phyloP scores from a whole-genome alignment of 2,797 vertebrate species.

The Phrynocephalus vlangalii region DNA sequence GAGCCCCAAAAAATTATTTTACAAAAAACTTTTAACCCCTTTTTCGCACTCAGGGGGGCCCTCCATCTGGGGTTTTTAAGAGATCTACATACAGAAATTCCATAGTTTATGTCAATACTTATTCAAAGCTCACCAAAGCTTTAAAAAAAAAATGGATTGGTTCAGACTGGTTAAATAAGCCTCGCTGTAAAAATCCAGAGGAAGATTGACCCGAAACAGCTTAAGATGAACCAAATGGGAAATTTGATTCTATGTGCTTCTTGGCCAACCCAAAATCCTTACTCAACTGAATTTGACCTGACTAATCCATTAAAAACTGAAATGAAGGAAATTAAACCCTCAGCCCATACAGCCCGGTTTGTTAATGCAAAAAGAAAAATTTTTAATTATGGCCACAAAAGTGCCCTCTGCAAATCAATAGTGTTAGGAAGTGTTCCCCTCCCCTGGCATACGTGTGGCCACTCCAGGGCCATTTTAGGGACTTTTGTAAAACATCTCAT shows the following conservation, averaged over 20 bases:
- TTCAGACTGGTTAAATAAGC: conserved; percentile 69
- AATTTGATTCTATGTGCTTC: conserved; percentile 65
- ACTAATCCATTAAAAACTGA: conserved; percentile 5
- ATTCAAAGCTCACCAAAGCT: conserved; percentile 25
- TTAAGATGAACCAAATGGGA: conserved; percentile 64
- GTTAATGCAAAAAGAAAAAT: not conserved
- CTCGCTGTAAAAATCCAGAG: conserved; percentile 55
- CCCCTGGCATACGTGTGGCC: conserved; percentile 34
- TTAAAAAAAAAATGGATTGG: conserved; percentile 68
- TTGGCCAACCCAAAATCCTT: conserved; percentile 62
- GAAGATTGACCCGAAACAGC: conserved; percentile 55
- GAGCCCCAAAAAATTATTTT: conserved; percentile 71
- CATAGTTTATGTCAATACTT: conserved; percentile 63
- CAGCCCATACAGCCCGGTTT: not conserved
- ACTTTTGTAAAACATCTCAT: conserved; percentile 38
- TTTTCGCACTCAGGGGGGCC: conserved; percentile 69
- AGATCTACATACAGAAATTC: conserved; percentile 67
- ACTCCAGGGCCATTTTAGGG: conserved; percentile 10
- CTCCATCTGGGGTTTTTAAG: conserved; percentile 69
- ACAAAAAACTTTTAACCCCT: conserved; percentile 75
- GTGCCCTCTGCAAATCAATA: conserved; percentile 41
- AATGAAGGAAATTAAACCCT: not conserved
- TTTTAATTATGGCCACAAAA: conserved; percentile 8
- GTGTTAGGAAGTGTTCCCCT: conserved; percentile 9
- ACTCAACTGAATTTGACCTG: conserved; percentile 60